Evolutionary conservation across 2,797 vertebrate genomes (phyloP), one percentile per base, ranked within the genome.

Genomic region (Phrynocephalus forsythii): DNA sequence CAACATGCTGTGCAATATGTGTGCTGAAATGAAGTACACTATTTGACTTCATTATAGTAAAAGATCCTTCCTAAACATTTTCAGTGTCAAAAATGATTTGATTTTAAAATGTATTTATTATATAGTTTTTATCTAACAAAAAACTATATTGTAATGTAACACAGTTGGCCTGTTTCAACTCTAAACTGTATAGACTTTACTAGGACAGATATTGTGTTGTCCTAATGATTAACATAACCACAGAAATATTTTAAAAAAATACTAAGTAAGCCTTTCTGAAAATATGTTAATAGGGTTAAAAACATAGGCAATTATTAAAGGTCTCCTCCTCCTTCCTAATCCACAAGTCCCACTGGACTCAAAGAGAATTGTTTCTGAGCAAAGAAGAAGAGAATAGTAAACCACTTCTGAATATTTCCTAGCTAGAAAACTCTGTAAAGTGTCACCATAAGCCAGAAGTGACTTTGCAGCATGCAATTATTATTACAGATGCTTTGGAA

Each of bases 151-250:
- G 3, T 68, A 90, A 87, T 88, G 92, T 78, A 94, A 94, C 89
- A 72, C 90, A 92, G 91, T 90, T 91, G 92, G 90, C 78, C 86
- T 79, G 79, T 69, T 85, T 93, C 92, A 91, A 90, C 86, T 92
- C 92, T 91, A 71, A 82, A 86, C 13, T 38, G n/a, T 2, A 60
- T 85, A 63, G 63, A 22, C 60, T 10, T 71, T 50, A 69, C 84
- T 92, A 82, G 90, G 79, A 78, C 77, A 90, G 90, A 88, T 93
- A 86, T 84, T 16, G 4, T 88, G 71, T 90, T 88, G 92, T 87
- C 50, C 24, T 63, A 86, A 89, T 91, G 93, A 90, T 83, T 84
- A 91, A 87, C 30, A 86, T 83, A 78, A 87, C 78, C 94, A 88
- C 66, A 93, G 89, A 95, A 94, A 89, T 83, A 89, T 80, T 88